Evolutionary conservation across 2,797 vertebrate genomes (phyloP).

Genomic region (Chaetodon trifasciatus): DNA sequence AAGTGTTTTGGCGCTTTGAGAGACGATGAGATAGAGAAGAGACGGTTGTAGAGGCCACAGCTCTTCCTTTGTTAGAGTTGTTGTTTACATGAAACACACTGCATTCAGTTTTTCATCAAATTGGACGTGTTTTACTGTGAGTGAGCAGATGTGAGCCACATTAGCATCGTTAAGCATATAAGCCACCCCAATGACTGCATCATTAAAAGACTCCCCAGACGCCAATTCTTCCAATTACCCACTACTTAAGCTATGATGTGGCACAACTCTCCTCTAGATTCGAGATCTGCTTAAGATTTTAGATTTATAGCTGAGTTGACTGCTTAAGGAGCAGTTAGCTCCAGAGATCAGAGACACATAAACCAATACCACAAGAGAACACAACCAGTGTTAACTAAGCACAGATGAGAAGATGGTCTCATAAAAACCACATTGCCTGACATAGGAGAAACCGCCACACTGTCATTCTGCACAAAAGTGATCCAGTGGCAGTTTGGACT

Average conservation of each 20-base stretch:
- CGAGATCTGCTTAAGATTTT: conserved; percentile 56
- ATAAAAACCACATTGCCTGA: conserved; percentile 62
- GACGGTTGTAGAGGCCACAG: background rate
- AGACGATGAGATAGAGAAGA: conserved; percentile 8
- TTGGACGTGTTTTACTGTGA: conserved; percentile 20
- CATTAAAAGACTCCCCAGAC: conserved; percentile 66
- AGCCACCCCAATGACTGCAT: conserved; percentile 57
- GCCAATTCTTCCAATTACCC: conserved; percentile 67
- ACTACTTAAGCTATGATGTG: conserved; percentile 70
- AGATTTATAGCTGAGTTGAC: conserved; percentile 60
- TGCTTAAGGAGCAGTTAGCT: conserved; percentile 69
- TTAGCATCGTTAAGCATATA: conserved; percentile 60
- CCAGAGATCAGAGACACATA: conserved; percentile 70
- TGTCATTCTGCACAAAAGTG: background rate
- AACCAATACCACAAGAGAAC: conserved; percentile 72
- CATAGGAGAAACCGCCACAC: conserved; percentile 34
- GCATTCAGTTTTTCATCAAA: conserved; percentile 26
- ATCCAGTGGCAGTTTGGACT: background rate
- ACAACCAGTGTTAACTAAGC: conserved; percentile 68
- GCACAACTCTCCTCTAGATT: conserved; percentile 45
- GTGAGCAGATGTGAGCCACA: conserved; percentile 63
- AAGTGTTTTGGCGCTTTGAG: background rate
- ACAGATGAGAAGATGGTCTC: conserved; percentile 71
- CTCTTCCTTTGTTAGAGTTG: conserved; percentile 4
- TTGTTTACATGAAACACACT: conserved; percentile 35